These are phyloP conservation scores for Polyploca ridens DNA, from an alignment of 2,888 invertebrate genomes.

Conservation along the genomic window DNA sequence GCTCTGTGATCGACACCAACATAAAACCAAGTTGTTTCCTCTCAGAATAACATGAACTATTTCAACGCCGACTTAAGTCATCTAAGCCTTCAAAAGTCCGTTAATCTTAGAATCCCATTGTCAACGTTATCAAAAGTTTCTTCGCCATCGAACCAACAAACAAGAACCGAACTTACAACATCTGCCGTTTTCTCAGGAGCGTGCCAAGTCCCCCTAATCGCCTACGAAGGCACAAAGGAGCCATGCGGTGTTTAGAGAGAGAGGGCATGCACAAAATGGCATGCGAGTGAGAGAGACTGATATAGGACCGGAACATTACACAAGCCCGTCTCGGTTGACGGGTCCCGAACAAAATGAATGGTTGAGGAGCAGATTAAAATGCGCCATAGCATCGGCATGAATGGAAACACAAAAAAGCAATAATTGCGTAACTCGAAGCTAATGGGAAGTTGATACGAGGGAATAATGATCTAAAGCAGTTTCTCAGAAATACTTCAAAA, in stretches of 20 bases:
- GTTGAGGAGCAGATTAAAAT: conserved; percentile 76
- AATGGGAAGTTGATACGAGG: conserved; percentile 46
- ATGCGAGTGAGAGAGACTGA: conserved; percentile 43
- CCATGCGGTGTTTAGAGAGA: conserved; percentile 59
- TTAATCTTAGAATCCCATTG: conserved; percentile 50
- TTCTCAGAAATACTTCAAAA: conserved; percentile 21
- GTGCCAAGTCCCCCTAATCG: conserved; percentile 80
- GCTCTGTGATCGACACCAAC: background rate
- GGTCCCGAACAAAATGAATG: conserved; percentile 80
- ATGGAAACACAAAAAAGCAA: conserved; percentile 67
- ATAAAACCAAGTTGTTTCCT: background rate
- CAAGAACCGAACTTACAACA: conserved; percentile 65
- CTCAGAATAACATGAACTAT: conserved; percentile 15
- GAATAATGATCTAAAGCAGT: conserved; percentile 36
- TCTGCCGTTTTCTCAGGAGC: conserved; percentile 82
- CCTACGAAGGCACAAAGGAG: conserved; percentile 70
- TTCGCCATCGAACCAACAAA: conserved; percentile 62
- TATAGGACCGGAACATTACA: conserved; percentile 74
- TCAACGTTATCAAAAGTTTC: conserved; percentile 65
- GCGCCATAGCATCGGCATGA: conserved; percentile 73
- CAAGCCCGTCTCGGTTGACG: conserved; percentile 80
- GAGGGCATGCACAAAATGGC: conserved; percentile 35
- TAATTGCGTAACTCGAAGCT: conserved; percentile 75
- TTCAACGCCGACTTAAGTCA: conserved; percentile 26
- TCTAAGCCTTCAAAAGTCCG: conserved; percentile 47